Evolutionary conservation across 2,797 vertebrate genomes (phyloP).

Genomic region (Alfaro cultratus): DNA sequence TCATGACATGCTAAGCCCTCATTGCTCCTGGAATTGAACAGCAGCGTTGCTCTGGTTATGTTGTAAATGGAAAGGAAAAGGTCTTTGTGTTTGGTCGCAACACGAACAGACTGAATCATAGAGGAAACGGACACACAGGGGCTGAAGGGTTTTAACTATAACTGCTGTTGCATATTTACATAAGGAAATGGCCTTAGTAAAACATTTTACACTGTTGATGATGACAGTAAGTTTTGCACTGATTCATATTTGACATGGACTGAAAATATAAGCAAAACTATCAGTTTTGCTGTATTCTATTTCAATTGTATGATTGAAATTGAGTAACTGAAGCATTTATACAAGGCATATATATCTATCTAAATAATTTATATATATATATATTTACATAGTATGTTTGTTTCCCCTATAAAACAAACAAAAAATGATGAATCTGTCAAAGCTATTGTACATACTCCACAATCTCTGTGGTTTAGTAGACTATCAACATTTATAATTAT

Average conservation of each 20-base stretch:
- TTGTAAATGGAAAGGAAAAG: slow-evolving; percentile 35
- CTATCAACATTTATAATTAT: not conserved
- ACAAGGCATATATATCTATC: not conserved
- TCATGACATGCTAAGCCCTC: slow-evolving; percentile 43
- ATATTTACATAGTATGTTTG: not conserved
- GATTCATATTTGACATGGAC: not conserved
- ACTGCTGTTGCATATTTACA: slow-evolving; percentile 10
- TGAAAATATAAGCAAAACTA: not conserved
- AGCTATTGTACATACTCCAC: not conserved
- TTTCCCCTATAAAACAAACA: not conserved
- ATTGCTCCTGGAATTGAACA: slow-evolving; percentile 20
- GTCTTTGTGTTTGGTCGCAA: slow-evolving; percentile 26
- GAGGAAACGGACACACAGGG: not conserved
- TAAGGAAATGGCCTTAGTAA: slow-evolving; percentile 14
- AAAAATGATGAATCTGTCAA: not conserved
- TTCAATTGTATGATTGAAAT: not conserved
- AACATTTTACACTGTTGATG: not conserved
- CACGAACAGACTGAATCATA: slow-evolving; percentile 36
- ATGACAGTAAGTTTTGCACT: not conserved
- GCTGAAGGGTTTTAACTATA: slow-evolving; percentile 3
- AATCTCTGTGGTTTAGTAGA: not conserved
- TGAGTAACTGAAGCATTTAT: not conserved
- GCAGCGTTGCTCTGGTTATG: slow-evolving; percentile 23
- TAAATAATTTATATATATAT: too few species aligned
- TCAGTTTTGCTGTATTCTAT: not conserved